phyloP scores from a whole-genome alignment of 2,797 vertebrate genomes.

The Malacoraja senta region DNA sequence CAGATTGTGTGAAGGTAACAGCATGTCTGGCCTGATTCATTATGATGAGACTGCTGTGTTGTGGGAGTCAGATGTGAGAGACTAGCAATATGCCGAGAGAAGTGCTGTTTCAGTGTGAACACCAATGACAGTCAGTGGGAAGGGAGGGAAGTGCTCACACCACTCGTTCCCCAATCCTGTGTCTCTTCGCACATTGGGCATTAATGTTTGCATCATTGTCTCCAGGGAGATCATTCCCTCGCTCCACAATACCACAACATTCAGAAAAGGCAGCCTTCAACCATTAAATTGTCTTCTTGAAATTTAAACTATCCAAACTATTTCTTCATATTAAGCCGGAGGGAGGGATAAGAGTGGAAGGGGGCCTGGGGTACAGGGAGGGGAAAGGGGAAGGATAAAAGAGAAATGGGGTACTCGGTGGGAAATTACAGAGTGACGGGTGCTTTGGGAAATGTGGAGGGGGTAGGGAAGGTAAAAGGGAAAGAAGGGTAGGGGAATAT shows the following conservation, averaged over 20 bases:
- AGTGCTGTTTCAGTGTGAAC: neutral
- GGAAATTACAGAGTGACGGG: too few species aligned
- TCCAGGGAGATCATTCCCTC: neutral
- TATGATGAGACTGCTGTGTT: slow-evolving; percentile 1
- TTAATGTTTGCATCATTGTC: neutral
- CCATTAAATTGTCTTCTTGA: too few species aligned
- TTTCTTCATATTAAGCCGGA: too few species aligned
- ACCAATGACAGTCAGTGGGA: neutral
- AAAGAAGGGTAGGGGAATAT: too few species aligned
- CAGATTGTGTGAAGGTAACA: slow-evolving; percentile 25
- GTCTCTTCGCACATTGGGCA: neutral
- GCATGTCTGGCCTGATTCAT: slow-evolving; percentile 9
- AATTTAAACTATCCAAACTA: neutral
- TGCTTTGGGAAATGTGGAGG: too few species aligned
- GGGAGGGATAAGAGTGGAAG: too few species aligned
- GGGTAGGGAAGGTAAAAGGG: too few species aligned
- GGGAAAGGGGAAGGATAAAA: too few species aligned
- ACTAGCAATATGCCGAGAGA: slow-evolving; percentile 7
- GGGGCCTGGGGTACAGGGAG: too few species aligned
- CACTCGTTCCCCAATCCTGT: neutral
- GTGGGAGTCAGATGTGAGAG: neutral
- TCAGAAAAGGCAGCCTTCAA: neutral
- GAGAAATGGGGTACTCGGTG: too few species aligned
- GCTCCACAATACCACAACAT: neutral
- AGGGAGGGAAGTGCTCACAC: neutral